Base-by-base conservation (phyloP, 2,797 vertebrate species). In the Chromis chromis region DNA sequence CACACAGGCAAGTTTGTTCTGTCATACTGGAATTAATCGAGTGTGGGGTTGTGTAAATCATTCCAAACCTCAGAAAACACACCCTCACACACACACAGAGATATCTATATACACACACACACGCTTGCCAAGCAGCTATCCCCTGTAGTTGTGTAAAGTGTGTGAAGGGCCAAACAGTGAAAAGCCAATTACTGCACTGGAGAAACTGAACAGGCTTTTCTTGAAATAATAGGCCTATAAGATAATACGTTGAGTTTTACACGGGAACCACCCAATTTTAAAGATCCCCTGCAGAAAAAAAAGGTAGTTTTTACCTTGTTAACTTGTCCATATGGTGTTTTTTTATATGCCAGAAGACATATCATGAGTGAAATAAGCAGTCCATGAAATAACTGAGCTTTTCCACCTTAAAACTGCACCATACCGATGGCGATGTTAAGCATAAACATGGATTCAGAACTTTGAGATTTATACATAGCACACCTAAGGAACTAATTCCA, bases 1-100 rank as follows among this genome's bases (percentile, higher is more conserved):
- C 88, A 92, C 91, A 93, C 83, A 88, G 84, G 78, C 82, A 68
- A 85, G 87, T 91, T 92, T 94, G 91, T 93, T 85, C 90, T 84
- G 80, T 80, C 88, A 84, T 70, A 74, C 83, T 80, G 88, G 83
- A 90, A 90, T 91, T 83, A 91, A 92, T 91, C 65, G 74, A 89
- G 85, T 84, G 81, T 86, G 74, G 73, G 78, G 78, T 81, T 88
- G 79, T 89, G 86, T 87, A 90, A 93, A 91, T 93, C 88, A 89
- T 88, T 82, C 80, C 70, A 83, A 90, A 91, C 86, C 82, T 88
- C 88, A 86, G 83, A 91, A 88, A 83, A 84, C 82, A 83, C 76
- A 69, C 69, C 8, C 63, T 9, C 55, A 44, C 66, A 49, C 61
- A 40, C 21, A 48, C 56, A 61, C 58, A 65, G 52, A 65, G 33